Conservation (phyloP, 2,888 invertebrate genomes). For the Melanotus villosus region DNA sequence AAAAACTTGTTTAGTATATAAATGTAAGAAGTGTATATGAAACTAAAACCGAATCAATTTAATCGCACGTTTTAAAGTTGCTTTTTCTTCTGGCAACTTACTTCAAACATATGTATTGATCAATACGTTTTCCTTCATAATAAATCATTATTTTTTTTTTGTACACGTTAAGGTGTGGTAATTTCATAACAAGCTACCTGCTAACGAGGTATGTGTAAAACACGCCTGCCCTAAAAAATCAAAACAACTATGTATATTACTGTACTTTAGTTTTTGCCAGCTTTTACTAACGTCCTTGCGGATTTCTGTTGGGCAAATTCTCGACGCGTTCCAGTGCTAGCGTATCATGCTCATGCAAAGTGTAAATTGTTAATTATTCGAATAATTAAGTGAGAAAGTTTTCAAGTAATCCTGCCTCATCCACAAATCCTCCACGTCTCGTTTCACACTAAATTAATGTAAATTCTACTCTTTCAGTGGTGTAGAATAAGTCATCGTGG, state of each 20-base stretch:
- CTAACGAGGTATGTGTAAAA: neutral
- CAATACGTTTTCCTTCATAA: constrained; percentile 10
- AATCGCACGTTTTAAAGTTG: neutral
- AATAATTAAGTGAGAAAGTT: neutral
- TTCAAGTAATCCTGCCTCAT: neutral
- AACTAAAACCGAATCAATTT: too few relatives aligned
- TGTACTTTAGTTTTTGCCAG: neutral
- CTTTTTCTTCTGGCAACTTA: neutral
- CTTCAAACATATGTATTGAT: constrained; percentile 27
- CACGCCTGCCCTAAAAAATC: neutral
- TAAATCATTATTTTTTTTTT: constrained; percentile 37
- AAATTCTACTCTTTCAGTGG: neutral
- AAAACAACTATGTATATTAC: neutral
- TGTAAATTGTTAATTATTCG: too few relatives aligned
- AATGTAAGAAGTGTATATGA: too few relatives aligned
- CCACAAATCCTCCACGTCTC: neutral
- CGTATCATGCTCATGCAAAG: too few relatives aligned
- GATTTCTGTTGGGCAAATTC: neutral
- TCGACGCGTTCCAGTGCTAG: neutral
- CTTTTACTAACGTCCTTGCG: neutral
- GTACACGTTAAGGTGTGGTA: constrained; percentile 19
- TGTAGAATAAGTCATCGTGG: too few relatives aligned
- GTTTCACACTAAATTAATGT: neutral
- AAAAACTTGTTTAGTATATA: too few relatives aligned
- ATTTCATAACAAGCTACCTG: constrained; percentile 27